Evolutionary conservation across 2,888 invertebrate genomes (phyloP).

Genomic region (Xiphydria camelus): DNA sequence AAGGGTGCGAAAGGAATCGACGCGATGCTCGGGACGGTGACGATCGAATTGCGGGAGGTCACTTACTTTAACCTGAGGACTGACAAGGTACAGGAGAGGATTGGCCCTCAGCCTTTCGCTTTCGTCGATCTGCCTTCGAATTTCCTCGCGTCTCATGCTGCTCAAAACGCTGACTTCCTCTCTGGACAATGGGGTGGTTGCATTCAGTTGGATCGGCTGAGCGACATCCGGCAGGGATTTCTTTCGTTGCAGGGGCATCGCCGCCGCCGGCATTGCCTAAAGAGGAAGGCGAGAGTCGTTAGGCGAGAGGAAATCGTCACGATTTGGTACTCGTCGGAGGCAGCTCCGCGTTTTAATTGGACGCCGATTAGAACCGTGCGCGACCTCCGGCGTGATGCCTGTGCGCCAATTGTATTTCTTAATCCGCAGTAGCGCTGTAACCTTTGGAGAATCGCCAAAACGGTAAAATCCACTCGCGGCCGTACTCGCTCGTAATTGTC

Average conservation of each 20-base stretch:
- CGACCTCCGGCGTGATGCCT: background rate
- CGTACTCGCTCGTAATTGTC: too few relatives aligned
- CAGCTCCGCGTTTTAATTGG: too few relatives aligned
- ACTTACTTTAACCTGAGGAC: conserved; percentile 94
- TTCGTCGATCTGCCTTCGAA: conserved; percentile 88
- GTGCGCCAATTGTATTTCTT: background rate
- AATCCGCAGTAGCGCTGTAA: too few relatives aligned
- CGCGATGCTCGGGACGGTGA: too few relatives aligned
- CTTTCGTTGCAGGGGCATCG: conserved; percentile 80
- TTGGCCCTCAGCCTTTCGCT: conserved; percentile 90
- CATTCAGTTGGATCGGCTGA: conserved; percentile 75
- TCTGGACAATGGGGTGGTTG: conserved; percentile 84
- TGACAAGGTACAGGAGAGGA: conserved; percentile 92
- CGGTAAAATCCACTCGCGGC: too few relatives aligned
- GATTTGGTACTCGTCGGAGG: too few relatives aligned
- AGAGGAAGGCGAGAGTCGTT: conserved; percentile 46
- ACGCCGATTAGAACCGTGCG: background rate
- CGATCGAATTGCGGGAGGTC: too few relatives aligned
- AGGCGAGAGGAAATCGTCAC: too few relatives aligned
- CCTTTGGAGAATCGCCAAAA: too few relatives aligned
- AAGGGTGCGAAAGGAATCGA: too few relatives aligned
- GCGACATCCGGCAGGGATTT: conserved; percentile 94
- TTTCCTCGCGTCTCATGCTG: conserved; percentile 91
- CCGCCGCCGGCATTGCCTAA: conserved; percentile 78
- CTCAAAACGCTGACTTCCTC: conserved; percentile 95